Percentiles rank a stretch among this genome's conserved stretches.
phyloP scores from a whole-genome alignment of 2,113 vertebrate species.

The Cololabis saira region DNA sequence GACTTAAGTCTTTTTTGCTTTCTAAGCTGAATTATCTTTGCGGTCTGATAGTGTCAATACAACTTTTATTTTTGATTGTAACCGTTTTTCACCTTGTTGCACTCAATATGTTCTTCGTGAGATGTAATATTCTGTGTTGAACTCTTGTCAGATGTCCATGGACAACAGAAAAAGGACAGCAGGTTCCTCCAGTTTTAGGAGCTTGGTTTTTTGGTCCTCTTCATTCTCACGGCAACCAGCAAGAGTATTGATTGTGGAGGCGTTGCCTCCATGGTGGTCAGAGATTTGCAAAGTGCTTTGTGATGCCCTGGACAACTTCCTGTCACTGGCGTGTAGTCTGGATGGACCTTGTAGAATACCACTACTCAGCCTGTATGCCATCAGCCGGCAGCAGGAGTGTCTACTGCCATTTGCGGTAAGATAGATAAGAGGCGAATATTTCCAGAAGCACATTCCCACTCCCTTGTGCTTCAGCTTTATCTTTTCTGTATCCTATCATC shows the following conservation, averaged over 20 bases:
- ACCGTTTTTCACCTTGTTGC: too few species aligned
- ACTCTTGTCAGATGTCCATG: conserved; percentile 57
- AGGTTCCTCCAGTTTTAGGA: conserved; percentile 33
- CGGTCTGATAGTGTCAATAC: too few species aligned
- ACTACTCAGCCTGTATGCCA: conserved; percentile 88
- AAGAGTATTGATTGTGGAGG: conserved; percentile 86
- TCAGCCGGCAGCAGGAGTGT: conserved; percentile 89
- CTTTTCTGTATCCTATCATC: conserved; percentile 3
- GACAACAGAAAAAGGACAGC: conserved; percentile 65
- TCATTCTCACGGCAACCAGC: conserved; percentile 79
- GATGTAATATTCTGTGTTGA: background rate
- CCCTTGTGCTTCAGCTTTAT: background rate
- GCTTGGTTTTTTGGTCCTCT: conserved; percentile 56
- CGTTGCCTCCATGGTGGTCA: conserved; percentile 84
- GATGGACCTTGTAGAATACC: conserved; percentile 87
- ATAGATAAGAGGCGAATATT: background rate
- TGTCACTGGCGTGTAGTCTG: conserved; percentile 86
- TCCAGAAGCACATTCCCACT: background rate
- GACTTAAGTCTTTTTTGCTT: too few species aligned
- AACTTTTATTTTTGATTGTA: too few species aligned
- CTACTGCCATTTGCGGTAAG: conserved; percentile 92
- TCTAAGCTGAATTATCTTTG: too few species aligned
- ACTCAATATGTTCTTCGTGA: background rate
- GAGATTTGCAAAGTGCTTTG: conserved; percentile 81
- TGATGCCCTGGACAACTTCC: conserved; percentile 89